Base-by-base conservation (phyloP, 1,140 invertebrate genomes). In the Ladona fulva region DNA sequence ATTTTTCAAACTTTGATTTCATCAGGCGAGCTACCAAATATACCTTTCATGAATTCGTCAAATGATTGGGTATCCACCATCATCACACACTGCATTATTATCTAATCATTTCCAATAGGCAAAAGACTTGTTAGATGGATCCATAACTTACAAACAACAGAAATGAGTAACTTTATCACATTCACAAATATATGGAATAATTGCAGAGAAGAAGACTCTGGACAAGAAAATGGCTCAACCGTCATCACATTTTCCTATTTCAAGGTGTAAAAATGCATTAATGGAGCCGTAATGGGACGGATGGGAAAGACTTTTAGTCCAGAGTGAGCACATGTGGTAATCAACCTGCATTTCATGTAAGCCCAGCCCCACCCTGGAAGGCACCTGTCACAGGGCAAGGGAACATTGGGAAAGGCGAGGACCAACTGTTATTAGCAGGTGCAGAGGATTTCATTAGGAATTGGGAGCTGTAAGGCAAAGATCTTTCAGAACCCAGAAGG, bases 351-450 rank as follows among this genome's bases (percentile, higher is more conserved):
- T 16, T 22, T 66, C 52, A 66, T 22, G 52, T 66, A 16, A 66
- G n/a, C n/a, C 52, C 85, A 52, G 85, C 85, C 78, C 87, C 87
- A 83, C 93, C 92, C 83, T 93, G 92, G 84, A 93, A 94, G 24
- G 92, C 92, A 76, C 92, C 93, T 25, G 92, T 93, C 82, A 93
- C 92, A 84, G 92, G 86, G 82, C 92, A 94, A 6, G 91, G 92
- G 84, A 93, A 92, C 92, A 93, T 94, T 24, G 92, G 92, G 82
- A 93, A 94, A 79, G 93, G 85, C 25, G 92, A 93, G n/a, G 92
- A 94, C 91, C 92, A 92, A 75, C 92, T 93, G 86, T 91, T 92
- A 24, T 92, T 93, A 12, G 92, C 92, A 81, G 90, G 88, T 24
- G 92, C 93, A 75, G 91, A 89, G 42, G 91, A 89, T 79, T 91